Percentiles rank a stretch among this genome's conserved stretches.
phyloP scores from a whole-genome alignment of 2,888 invertebrate species.

The Argyresthia albistria region DNA sequence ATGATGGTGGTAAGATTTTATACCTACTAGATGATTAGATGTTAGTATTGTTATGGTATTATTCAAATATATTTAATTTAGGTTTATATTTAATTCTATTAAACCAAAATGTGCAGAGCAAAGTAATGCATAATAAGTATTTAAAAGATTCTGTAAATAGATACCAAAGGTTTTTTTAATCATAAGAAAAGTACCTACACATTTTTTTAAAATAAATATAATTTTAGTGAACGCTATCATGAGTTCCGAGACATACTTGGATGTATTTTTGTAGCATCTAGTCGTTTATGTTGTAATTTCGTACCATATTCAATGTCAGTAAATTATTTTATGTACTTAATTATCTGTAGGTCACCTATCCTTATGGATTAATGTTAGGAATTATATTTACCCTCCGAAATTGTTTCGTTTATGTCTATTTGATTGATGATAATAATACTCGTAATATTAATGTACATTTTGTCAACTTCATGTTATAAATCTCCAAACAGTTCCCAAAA shows the following conservation, averaged over 20 bases:
- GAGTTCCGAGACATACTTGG: neutral
- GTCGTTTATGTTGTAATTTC: too few species aligned
- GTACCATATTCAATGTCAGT: too few species aligned
- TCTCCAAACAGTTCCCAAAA: too few species aligned
- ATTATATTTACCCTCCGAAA: too few species aligned
- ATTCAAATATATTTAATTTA: too few species aligned
- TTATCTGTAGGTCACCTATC: neutral
- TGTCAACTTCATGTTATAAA: too few species aligned
- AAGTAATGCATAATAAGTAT: slow-evolving; percentile 25
- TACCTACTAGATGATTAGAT: too few species aligned
- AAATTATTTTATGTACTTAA: neutral
- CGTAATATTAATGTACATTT: too few species aligned
- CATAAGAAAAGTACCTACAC: neutral
- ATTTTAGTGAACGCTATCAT: neutral
- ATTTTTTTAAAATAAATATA: neutral
- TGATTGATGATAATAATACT: too few species aligned
- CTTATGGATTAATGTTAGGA: too few species aligned
- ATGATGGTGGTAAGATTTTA: neutral
- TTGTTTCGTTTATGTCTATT: too few species aligned
- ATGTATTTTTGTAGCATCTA: too few species aligned
- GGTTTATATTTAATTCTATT: slow-evolving; percentile 8
- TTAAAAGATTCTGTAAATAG: neutral
- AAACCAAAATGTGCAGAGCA: slow-evolving; percentile 17
- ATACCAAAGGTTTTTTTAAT: neutral
- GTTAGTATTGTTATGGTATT: neutral